These are phyloP conservation scores for Pseudorectes ferrugineus DNA, from an alignment of 2,113 vertebrate genomes.

Conservation along the genomic window DNA sequence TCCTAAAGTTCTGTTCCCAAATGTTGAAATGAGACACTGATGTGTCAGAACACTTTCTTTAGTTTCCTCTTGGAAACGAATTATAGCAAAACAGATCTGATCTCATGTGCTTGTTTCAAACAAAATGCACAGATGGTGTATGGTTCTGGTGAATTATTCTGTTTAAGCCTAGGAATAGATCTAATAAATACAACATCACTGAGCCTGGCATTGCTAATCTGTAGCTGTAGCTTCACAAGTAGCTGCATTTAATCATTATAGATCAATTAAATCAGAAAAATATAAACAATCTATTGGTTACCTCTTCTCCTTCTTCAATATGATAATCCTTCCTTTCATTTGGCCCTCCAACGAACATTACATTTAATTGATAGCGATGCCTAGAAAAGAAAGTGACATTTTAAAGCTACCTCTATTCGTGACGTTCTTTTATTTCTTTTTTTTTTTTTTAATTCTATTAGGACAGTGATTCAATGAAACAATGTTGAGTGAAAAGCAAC, in stretches of 20 bases:
- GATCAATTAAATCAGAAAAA: not conserved
- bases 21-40: not conserved
- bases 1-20: not conserved
- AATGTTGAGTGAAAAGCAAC: not conserved
- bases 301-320: slow-evolving; percentile 98
- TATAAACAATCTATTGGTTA: slow-evolving; percentile 46
- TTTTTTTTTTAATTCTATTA: not conserved
- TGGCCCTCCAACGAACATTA: slow-evolving; percentile 97
- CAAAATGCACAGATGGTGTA: not conserved
- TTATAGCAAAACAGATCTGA: not conserved
- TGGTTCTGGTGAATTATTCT: not conserved
- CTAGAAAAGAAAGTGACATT: slow-evolving; percentile 45
- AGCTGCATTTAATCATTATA: not conserved
- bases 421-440: not conserved
- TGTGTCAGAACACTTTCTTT: not conserved
- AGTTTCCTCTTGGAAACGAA: not conserved
- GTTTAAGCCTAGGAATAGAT: not conserved
- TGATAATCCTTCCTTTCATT: slow-evolving; percentile 95
- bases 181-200: not conserved
- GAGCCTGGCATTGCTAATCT: not conserved
- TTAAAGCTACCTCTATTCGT: not conserved
- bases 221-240: not conserved
- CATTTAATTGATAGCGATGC: slow-evolving; percentile 83
- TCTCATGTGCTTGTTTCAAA: not conserved
- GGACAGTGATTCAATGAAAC: not conserved